Evolutionary conservation across 2,113 vertebrate genomes (phyloP).

Genomic region (human (Homo sapiens)): GRCh38 chr1:61054001-61054500

Average conservation of each 20-base stretch:
- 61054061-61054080: not conserved
- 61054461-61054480: not conserved
- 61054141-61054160: not conserved
- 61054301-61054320: not conserved
- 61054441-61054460: not conserved
- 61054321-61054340: not conserved
- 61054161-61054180: not conserved
- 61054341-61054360: not conserved
- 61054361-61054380: not conserved
- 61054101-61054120: not conserved
- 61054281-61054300: not conserved
- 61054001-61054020: not conserved
- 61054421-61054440: not conserved
- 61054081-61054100: not conserved
- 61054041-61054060: slow-evolving; percentile 46
- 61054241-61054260: not conserved
- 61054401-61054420: not conserved
- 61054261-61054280: not conserved
- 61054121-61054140: not conserved
- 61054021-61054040: not conserved
- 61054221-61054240: not conserved
- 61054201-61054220: not conserved
- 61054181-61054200: not conserved
- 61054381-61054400: not conserved
- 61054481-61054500: not conserved